Conservation (phyloP, 2,113 vertebrate species). For the Echinops telfairi region DNA sequence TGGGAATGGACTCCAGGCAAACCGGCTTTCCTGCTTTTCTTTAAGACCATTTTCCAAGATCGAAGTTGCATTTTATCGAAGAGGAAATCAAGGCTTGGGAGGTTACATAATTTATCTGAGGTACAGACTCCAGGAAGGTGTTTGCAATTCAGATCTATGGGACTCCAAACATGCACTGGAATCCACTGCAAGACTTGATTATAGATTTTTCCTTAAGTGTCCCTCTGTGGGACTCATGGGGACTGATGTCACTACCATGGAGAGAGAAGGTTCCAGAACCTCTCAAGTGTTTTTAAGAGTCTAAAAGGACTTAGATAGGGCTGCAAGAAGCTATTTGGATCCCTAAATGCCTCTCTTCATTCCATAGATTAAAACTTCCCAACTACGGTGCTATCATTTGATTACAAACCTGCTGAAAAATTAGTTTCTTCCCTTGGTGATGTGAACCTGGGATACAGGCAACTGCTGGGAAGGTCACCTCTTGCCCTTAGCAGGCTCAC, state of each 20-base stretch:
- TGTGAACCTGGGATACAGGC: not conserved
- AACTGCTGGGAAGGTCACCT: not conserved
- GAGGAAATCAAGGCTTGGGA: not conserved
- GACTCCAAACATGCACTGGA: not conserved
- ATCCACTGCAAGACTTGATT: no score
- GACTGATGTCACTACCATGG: not conserved
- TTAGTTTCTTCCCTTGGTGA: not conserved
- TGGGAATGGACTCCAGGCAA: no score
- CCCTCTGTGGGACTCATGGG: not conserved
- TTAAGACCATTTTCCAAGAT: not conserved
- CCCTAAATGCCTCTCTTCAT: not conserved
- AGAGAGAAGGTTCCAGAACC: not conserved
- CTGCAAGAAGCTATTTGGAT: not conserved
- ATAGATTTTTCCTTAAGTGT: no score
- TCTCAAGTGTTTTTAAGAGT: not conserved
- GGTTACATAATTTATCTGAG: not conserved
- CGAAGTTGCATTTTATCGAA: not conserved
- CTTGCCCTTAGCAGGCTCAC: not conserved
- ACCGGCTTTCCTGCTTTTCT: no score
- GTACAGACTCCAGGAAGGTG: not conserved
- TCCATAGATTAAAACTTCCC: not conserved
- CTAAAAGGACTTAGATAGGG: not conserved
- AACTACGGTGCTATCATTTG: not conserved
- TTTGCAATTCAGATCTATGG: not conserved
- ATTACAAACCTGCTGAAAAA: not conserved